Percentiles rank a stretch among this genome's conserved stretches.
phyloP scores from a whole-genome alignment of 2,797 vertebrate species.

The Crocidura indochinensis region DNA sequence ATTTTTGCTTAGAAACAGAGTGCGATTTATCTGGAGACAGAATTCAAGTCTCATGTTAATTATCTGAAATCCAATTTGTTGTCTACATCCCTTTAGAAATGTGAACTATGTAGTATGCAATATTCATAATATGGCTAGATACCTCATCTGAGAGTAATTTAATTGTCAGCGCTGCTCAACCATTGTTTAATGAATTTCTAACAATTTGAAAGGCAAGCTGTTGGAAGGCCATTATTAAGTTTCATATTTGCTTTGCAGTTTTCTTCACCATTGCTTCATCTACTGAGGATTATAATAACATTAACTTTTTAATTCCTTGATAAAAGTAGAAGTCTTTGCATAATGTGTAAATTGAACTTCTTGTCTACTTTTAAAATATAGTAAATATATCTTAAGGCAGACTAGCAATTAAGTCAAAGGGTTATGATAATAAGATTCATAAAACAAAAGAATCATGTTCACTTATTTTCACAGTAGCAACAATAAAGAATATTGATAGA shows the following conservation, averaged over 20 bases:
- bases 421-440: background rate
- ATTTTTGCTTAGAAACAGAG: constrained; percentile 84
- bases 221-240: constrained; percentile 87
- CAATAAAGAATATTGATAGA: background rate
- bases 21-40: constrained; percentile 81
- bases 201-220: constrained; percentile 86
- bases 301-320: constrained; percentile 84
- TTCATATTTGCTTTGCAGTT: constrained; percentile 87
- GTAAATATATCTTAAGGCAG: constrained; percentile 67
- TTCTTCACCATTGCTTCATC: constrained; percentile 83
- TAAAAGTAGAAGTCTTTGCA: constrained; percentile 73
- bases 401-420: constrained; percentile 70
- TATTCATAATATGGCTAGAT: constrained; percentile 89
- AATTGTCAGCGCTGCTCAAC: constrained; percentile 87
- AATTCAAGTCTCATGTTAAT: constrained; percentile 87
- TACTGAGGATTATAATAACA: constrained; percentile 84
- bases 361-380: constrained; percentile 56
- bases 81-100: constrained; percentile 85
- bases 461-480: background rate
- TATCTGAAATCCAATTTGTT: constrained; percentile 87
- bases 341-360: constrained; percentile 76
- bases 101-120: constrained; percentile 82
- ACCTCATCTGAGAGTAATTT: constrained; percentile 88
- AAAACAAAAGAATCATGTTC: too few species aligned
- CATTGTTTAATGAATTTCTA: constrained; percentile 90